phyloP scores from a whole-genome alignment of 1,140 invertebrate species.

The Nymphalis io region DNA sequence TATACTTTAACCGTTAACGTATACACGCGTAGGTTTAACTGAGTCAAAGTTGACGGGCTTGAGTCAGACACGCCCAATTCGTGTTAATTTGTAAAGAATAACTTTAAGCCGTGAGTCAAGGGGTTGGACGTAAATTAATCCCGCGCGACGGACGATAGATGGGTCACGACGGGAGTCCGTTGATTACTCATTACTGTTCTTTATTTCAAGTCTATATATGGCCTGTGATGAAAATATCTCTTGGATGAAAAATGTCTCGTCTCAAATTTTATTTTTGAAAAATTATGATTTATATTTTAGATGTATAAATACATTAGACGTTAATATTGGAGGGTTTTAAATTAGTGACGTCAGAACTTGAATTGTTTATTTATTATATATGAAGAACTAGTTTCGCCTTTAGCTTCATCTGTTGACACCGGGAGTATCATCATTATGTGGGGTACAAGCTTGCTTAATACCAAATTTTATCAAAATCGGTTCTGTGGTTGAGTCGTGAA shows the following conservation, averaged over 20 bases:
- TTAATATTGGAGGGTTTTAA: too few species aligned
- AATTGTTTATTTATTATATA: too few species aligned
- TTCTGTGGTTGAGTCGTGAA: too few species aligned
- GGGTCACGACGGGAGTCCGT: slow-evolving; percentile 37
- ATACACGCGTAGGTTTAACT: slow-evolving; percentile 8
- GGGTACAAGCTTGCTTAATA: too few species aligned
- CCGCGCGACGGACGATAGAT: slow-evolving; percentile 46
- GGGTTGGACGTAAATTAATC: slow-evolving; percentile 35
- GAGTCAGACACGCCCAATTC: slow-evolving; percentile 40
- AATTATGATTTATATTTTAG: too few species aligned
- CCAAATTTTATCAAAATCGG: too few species aligned
- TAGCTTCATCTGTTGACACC: too few species aligned
- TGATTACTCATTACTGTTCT: slow-evolving; percentile 53
- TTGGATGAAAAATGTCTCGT: neutral
- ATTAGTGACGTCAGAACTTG: too few species aligned
- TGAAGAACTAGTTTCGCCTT: too few species aligned
- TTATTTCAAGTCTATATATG: slow-evolving; percentile 25
- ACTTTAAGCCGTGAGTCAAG: slow-evolving; percentile 45
- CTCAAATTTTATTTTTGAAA: neutral
- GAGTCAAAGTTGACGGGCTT: slow-evolving; percentile 28
- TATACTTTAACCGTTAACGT: neutral
- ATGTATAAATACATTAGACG: too few species aligned
- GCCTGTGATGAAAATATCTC: neutral
- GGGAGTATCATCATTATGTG: too few species aligned
- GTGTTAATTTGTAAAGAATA: slow-evolving; percentile 43